Evolutionary conservation across 2,797 vertebrate genomes (phyloP).

Genomic region (Pseudotriccus pelzelni): DNA sequence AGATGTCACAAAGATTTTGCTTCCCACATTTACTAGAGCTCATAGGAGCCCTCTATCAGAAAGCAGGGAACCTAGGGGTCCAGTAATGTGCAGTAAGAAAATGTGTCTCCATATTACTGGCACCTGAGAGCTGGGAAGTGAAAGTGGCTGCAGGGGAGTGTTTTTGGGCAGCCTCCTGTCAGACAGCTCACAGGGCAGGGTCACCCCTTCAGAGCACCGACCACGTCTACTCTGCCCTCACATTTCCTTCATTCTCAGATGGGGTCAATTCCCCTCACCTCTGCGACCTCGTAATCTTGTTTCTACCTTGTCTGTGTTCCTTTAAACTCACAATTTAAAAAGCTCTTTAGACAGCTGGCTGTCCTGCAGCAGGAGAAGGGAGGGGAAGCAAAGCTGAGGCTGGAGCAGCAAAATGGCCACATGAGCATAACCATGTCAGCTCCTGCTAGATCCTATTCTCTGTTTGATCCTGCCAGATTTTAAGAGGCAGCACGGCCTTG

Average conservation of each 20-base stretch:
- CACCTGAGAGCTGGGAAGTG: background rate
- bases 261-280: background rate
- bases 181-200: background rate
- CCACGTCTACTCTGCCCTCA: background rate
- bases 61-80: background rate
- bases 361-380: background rate
- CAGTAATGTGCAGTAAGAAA: background rate
- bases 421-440: background rate
- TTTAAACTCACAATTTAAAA: background rate
- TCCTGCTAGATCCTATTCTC: too few relatives aligned
- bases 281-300: background rate
- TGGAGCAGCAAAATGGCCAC: background rate
- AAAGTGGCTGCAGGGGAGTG: fast-evolving
- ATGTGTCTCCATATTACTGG: background rate
- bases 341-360: background rate
- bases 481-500: background rate
- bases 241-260: background rate
- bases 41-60: background rate
- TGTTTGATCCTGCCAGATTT: background rate
- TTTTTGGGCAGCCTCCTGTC: background rate
- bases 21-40: background rate
- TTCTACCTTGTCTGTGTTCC: background rate
- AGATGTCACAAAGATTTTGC: background rate
- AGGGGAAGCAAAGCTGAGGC: background rate
- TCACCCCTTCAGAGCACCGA: background rate